phyloP scores from a whole-genome alignment of 1,140 invertebrate species.

The Hycleus phaleratus region DNA sequence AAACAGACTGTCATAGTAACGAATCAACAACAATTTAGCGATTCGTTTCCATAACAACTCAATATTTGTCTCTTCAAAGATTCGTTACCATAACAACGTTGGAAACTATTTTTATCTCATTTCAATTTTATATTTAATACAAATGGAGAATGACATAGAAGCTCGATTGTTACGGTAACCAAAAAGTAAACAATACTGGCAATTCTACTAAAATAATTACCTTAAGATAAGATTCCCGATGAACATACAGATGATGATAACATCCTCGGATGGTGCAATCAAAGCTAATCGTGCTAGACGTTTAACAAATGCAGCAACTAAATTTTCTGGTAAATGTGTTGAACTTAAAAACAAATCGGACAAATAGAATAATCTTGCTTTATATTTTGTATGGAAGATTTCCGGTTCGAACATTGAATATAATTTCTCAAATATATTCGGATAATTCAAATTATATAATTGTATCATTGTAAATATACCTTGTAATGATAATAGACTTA shows the following conservation, averaged over 20 bases:
- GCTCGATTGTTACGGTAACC: no score
- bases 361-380: conserved; percentile 76
- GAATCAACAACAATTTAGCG: no score
- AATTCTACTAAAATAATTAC: conserved; percentile 15
- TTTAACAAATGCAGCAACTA: conserved; percentile 92
- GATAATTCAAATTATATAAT: conserved; percentile 90
- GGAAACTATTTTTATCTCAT: no score
- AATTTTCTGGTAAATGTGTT: conserved; percentile 83
- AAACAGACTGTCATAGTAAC: not conserved
- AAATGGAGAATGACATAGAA: no score
- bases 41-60: no score
- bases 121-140: no score
- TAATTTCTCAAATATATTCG: conserved; percentile 88
- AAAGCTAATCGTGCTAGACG: conserved; percentile 74
- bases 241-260: conserved; percentile 72
- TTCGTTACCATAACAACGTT: no score
- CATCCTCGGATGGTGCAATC: conserved; percentile 70
- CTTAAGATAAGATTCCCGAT: conserved; percentile 80
- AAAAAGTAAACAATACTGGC: no score
- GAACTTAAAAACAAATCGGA: conserved; percentile 87
- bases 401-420: conserved; percentile 87
- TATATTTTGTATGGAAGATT: conserved; percentile 86
- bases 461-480: conserved; percentile 86
- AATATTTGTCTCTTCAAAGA: no score
- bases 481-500: conserved; percentile 84